These are phyloP conservation scores for Drosophila rubida DNA, from an alignment of 2,888 invertebrate species.

Conservation along the genomic window DNA sequence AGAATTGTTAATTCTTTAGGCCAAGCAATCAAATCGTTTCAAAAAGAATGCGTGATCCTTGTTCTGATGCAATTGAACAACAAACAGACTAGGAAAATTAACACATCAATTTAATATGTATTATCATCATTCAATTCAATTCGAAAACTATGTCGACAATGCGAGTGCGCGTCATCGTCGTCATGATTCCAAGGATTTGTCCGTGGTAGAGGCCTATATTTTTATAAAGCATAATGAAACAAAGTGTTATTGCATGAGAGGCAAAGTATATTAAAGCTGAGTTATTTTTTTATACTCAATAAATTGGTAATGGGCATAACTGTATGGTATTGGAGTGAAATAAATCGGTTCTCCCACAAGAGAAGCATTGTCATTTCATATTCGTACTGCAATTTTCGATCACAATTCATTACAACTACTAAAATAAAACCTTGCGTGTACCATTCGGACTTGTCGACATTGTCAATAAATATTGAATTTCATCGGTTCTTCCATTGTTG, in stretches of 20 bases:
- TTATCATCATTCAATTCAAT: slow-evolving; percentile 4
- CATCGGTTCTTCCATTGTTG: slow-evolving; percentile 69
- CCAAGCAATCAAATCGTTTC: slow-evolving; percentile 1
- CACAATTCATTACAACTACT: slow-evolving; percentile 4
- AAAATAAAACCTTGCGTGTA: background rate
- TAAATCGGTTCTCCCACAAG: slow-evolving; percentile 50
- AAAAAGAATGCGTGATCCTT: slow-evolving; percentile 67
- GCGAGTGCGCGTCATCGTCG: slow-evolving; percentile 17
- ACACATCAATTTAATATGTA: slow-evolving; percentile 3
- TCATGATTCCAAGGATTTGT: slow-evolving; percentile 37
- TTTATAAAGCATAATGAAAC: slow-evolving; percentile 43
- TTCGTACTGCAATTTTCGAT: slow-evolving; percentile 28
- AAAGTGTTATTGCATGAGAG: slow-evolving; percentile 68
- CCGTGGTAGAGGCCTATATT: slow-evolving; percentile 59
- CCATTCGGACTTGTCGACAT: slow-evolving; percentile 32
- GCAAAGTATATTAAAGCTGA: slow-evolving; percentile 55
- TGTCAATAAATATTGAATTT: slow-evolving; percentile 24
- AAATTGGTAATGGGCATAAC: slow-evolving; percentile 61
- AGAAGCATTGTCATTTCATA: slow-evolving; percentile 31
- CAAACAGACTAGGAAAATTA: background rate
- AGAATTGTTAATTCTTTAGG: slow-evolving; percentile 34
- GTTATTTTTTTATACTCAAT: slow-evolving; percentile 69
- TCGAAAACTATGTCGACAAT: slow-evolving; percentile 28
- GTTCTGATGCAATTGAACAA: background rate
- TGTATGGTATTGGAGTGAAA: slow-evolving; percentile 69